phyloP scores from a whole-genome alignment of 1,140 invertebrate genomes.

The Solen grandis region DNA sequence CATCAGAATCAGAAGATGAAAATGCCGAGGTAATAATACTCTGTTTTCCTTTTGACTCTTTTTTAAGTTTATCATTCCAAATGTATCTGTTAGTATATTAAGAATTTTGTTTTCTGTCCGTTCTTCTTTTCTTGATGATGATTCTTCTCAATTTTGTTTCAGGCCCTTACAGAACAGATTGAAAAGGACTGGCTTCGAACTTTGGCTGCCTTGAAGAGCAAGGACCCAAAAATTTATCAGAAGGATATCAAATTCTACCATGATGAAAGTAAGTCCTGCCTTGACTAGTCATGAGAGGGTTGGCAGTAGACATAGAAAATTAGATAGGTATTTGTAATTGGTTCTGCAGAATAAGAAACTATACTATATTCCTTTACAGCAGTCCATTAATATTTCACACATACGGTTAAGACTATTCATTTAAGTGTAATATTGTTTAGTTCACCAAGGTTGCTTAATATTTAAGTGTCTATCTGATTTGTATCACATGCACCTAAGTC shows the following conservation, averaged over 20 bases:
- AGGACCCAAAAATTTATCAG: constrained; percentile 94
- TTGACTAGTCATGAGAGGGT: background rate
- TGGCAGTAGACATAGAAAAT: too few relatives aligned
- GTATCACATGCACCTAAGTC: too few relatives aligned
- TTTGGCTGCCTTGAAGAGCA: constrained; percentile 90
- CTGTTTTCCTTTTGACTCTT: too few relatives aligned
- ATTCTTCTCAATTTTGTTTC: constrained; percentile 57
- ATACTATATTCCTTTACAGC: too few relatives aligned
- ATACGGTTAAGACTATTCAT: too few relatives aligned
- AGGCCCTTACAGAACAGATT: constrained; percentile 84
- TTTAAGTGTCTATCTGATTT: too few relatives aligned
- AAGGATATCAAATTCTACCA: constrained; percentile 88
- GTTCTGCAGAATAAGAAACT: too few relatives aligned
- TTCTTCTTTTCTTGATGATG: background rate
- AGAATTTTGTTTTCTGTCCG: background rate
- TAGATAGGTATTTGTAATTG: too few relatives aligned
- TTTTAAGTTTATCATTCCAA: too few relatives aligned
- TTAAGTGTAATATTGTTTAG: too few relatives aligned
- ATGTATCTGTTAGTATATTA: background rate
- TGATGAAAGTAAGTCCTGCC: constrained; percentile 27
- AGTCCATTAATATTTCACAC: too few relatives aligned
- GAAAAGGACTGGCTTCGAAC: constrained; percentile 94
- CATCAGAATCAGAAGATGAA: constrained; percentile 85
- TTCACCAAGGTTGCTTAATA: too few relatives aligned
- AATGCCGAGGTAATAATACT: constrained; percentile 81